Conservation (phyloP, 2,888 invertebrate genomes). For the Dasysyrphus tricinctus region DNA sequence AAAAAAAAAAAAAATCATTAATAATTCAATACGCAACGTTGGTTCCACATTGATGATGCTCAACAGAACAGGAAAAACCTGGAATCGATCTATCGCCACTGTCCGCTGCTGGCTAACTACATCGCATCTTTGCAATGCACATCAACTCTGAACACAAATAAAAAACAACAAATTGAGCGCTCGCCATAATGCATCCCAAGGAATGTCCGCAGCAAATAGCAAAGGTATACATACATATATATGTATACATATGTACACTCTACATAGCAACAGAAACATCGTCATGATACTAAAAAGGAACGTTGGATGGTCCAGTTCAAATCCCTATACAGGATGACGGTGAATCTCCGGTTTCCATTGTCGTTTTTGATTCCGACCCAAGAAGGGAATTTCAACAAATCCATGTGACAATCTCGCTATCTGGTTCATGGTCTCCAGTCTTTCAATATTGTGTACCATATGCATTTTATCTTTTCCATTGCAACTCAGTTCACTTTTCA, state of each 20-base stretch:
- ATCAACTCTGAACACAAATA: too few species aligned
- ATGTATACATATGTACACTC: too few species aligned
- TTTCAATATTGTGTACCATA: constrained; percentile 76
- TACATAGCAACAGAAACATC: constrained; percentile 72
- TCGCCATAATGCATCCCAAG: constrained; percentile 11
- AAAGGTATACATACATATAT: neutral
- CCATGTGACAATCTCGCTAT: constrained; percentile 73
- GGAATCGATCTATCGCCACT: too few species aligned
- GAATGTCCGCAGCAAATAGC: constrained; percentile 28
- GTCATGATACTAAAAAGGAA: constrained; percentile 77
- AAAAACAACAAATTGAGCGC: too few species aligned
- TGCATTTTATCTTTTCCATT: constrained; percentile 66
- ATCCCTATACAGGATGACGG: constrained; percentile 81
- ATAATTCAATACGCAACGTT: too few species aligned
- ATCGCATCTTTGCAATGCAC: too few species aligned
- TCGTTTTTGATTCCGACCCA: constrained; percentile 57
- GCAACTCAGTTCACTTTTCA: constrained; percentile 44
- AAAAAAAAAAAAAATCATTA: too few species aligned
- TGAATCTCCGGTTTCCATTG: constrained; percentile 78
- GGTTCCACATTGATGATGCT: too few species aligned
- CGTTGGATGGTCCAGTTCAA: constrained; percentile 82
- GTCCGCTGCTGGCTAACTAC: too few species aligned
- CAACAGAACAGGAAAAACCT: too few species aligned
- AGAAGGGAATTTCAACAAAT: constrained; percentile 79
- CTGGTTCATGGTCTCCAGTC: constrained; percentile 76